phyloP scores from a whole-genome alignment of 1,140 invertebrate genomes.

The Telenomus remus region DNA sequence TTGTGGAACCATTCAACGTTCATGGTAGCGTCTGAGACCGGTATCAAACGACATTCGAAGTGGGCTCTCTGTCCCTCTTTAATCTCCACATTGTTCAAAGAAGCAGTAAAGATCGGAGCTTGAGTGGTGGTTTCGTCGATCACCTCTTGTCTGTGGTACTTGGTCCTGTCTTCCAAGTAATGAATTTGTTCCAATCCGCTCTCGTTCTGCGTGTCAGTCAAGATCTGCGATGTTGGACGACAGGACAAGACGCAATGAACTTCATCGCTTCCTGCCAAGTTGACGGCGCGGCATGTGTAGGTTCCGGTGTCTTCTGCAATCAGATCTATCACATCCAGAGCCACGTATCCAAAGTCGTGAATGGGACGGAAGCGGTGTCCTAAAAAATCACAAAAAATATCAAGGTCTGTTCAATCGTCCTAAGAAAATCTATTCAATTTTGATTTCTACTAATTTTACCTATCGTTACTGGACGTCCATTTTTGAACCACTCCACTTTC shows the following conservation, averaged over 20 bases:
- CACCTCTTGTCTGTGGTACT: slow-evolving; percentile 83
- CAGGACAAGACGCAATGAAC: slow-evolving; percentile 84
- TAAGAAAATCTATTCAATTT: no score
- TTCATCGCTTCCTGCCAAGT: slow-evolving; percentile 91
- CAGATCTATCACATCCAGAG: slow-evolving; percentile 91
- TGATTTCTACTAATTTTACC: no score
- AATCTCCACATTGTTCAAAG: slow-evolving; percentile 91
- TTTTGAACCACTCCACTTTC: slow-evolving; percentile 95
- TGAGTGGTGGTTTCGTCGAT: slow-evolving; percentile 90
- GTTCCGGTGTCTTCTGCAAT: slow-evolving; percentile 95
- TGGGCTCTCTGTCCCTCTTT: slow-evolving; percentile 96
- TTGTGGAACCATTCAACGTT: slow-evolving; percentile 99
- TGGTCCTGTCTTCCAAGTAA: slow-evolving; percentile 87
- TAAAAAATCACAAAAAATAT: slow-evolving; percentile 57
- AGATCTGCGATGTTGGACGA: slow-evolving; percentile 84
- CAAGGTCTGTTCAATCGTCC: no score
- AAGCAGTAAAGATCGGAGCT: slow-evolving; percentile 92
- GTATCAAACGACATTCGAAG: slow-evolving; percentile 96
- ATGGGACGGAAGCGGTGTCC: slow-evolving; percentile 94
- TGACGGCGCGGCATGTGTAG: slow-evolving; percentile 95
- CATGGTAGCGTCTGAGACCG: slow-evolving; percentile 96
- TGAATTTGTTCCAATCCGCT: slow-evolving; percentile 90
- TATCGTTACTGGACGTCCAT: slow-evolving; percentile 90
- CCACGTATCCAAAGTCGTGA: slow-evolving; percentile 96
- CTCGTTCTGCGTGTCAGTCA: slow-evolving; percentile 90